These are phyloP conservation scores for Drosophila rhopaloa DNA, from an alignment of 1,140 invertebrate species.

Conservation along the genomic window DNA sequence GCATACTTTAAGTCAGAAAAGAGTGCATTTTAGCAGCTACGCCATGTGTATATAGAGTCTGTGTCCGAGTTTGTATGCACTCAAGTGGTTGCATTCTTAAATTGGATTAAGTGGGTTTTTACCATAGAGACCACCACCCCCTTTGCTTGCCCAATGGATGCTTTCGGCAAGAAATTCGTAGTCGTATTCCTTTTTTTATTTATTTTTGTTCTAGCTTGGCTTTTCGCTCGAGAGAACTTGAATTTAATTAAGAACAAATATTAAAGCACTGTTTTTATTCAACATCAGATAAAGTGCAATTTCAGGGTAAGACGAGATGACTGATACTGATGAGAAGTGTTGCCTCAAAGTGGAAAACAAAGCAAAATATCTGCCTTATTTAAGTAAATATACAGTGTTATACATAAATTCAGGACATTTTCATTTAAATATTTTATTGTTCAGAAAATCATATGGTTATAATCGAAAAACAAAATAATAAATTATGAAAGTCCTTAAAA, in stretches of 20 bases:
- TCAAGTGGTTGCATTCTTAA: slow-evolving; percentile 80
- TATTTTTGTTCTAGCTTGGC: slow-evolving; percentile 45
- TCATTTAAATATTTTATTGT: background rate
- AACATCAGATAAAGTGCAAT: slow-evolving; percentile 20
- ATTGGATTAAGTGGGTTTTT: slow-evolving; percentile 78
- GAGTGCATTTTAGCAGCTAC: slow-evolving; percentile 28
- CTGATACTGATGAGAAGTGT: slow-evolving; percentile 9
- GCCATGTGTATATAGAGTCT: slow-evolving; percentile 5
- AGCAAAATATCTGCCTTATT: background rate
- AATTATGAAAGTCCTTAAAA: too few relatives aligned
- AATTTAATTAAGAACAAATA: slow-evolving; percentile 80
- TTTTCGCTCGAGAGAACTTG: slow-evolving; percentile 63
- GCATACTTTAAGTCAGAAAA: slow-evolving; percentile 45
- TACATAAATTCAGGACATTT: background rate
- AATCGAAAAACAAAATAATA: too few relatives aligned
- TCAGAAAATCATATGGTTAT: too few relatives aligned
- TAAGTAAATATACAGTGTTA: background rate
- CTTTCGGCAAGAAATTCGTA: slow-evolving; percentile 40
- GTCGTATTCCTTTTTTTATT: slow-evolving; percentile 39
- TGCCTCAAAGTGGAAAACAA: background rate
- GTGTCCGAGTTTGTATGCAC: slow-evolving; percentile 46
- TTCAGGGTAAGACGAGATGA: background rate
- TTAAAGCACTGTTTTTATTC: slow-evolving; percentile 69
- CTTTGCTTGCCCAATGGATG: slow-evolving; percentile 13
- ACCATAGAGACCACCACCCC: slow-evolving; percentile 34